These are phyloP conservation scores for Peucedramus taeniatus DNA, from an alignment of 2,113 vertebrate genomes.

Conservation along the genomic window DNA sequence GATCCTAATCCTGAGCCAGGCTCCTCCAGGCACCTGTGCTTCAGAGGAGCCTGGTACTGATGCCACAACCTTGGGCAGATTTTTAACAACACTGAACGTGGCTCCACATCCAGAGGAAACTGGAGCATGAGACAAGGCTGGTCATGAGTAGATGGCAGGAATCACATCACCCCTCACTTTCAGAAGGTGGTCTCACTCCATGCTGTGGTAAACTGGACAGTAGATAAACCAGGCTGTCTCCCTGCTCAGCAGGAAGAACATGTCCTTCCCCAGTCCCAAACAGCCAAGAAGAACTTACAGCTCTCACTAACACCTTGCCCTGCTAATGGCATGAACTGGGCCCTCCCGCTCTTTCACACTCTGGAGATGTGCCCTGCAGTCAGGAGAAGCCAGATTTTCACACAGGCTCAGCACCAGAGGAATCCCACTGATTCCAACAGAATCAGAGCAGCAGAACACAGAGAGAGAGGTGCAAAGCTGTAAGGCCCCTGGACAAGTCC, in stretches of 20 bases:
- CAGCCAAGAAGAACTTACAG: not conserved
- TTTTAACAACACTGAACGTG: not conserved
- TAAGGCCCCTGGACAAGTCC: not conserved
- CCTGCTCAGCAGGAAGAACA: accelerated
- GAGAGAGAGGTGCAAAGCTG: not conserved
- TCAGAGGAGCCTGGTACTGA: not conserved
- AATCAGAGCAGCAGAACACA: not conserved
- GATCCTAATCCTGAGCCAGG: not conserved
- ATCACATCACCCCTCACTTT: not conserved
- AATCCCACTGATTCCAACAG: not conserved
- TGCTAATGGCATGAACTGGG: not conserved
- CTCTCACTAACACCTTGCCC: not conserved
- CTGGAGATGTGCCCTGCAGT: not conserved
- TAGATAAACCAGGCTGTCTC: not conserved
- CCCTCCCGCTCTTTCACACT: not conserved
- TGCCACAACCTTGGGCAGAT: not conserved
- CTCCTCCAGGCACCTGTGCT: not conserved
- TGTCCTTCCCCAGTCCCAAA: not conserved
- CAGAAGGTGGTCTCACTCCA: not conserved
- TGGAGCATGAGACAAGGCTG: not conserved
- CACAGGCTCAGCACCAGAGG: not conserved
- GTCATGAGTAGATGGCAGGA: not conserved
- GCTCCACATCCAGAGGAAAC: not conserved
- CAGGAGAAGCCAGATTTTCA: not conserved
- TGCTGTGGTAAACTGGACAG: accelerated